These are phyloP conservation scores for Tiliacea citrago DNA, from an alignment of 2,888 invertebrate species.

Conservation along the genomic window DNA sequence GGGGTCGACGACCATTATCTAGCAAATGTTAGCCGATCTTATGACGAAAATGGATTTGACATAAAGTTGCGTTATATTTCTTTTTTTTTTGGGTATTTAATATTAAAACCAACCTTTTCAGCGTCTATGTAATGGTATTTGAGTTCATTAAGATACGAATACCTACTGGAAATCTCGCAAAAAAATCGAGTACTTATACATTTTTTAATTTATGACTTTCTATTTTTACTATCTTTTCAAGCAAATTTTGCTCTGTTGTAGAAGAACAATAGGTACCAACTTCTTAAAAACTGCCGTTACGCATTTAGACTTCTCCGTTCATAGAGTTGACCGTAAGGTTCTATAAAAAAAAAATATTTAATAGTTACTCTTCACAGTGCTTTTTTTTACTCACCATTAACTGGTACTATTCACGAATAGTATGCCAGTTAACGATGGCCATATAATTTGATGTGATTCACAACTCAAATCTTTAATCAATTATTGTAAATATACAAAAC, in stretches of 20 bases:
- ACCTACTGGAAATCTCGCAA: neutral
- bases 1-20: slow-evolving; percentile 83
- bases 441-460: slow-evolving; percentile 17
- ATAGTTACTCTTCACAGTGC: slow-evolving; percentile 24
- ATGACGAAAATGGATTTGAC: slow-evolving; percentile 74
- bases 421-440: slow-evolving; percentile 1
- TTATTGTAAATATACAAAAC: slow-evolving; percentile 57
- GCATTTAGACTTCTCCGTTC: slow-evolving; percentile 49
- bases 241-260: neutral
- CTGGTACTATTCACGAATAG: slow-evolving; percentile 27
- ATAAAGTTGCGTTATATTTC: slow-evolving; percentile 59
- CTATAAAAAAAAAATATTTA: slow-evolving; percentile 70
- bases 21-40: slow-evolving; percentile 81
- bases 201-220: neutral
- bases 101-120: neutral
- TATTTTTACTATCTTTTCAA: neutral
- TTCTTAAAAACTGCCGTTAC: slow-evolving; percentile 41
- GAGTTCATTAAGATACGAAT: neutral
- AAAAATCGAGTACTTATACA: neutral
- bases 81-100: slow-evolving; percentile 19
- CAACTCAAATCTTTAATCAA: slow-evolving; percentile 38
- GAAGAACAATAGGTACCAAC: neutral
- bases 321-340: slow-evolving; percentile 49
- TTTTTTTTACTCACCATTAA: slow-evolving; percentile 21
- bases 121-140: neutral